phyloP scores from a whole-genome alignment of 2,113 vertebrate genomes.

The Anarrhichthys ocellatus region DNA sequence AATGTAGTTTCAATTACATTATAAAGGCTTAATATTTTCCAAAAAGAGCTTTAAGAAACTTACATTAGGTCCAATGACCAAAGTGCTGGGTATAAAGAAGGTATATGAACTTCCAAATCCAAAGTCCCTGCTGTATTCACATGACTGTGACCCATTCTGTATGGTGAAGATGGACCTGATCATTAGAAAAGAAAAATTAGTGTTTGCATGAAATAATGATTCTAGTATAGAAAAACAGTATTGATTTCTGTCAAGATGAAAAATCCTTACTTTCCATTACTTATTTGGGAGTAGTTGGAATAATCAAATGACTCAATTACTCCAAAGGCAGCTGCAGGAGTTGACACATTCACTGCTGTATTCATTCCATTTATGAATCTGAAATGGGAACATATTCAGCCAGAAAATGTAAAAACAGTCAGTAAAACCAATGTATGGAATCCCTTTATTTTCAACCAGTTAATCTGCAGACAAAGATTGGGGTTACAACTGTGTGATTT shows the following conservation, averaged over 20 bases:
- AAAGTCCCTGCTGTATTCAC: conserved; percentile 70
- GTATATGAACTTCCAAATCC: conserved; percentile 90
- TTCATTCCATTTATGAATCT: conserved; percentile 90
- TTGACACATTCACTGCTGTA: conserved; percentile 65
- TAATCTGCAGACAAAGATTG: not conserved
- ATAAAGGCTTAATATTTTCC: not conserved
- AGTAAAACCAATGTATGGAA: not conserved
- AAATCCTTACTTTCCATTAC: conserved; percentile 84
- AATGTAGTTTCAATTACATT: not conserved
- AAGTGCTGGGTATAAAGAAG: conserved; percentile 78
- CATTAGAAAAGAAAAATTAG: not conserved
- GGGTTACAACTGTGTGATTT: not conserved
- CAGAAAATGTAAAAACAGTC: not conserved
- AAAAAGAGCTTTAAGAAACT: conserved; percentile 41
- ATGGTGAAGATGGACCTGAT: conserved; percentile 73
- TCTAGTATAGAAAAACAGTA: not conserved
- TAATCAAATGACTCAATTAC: conserved; percentile 26
- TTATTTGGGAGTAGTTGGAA: conserved; percentile 79
- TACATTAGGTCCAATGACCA: conserved; percentile 70
- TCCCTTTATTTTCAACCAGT: not conserved
- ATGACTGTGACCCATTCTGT: conserved; percentile 55
- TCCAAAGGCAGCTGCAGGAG: conserved; percentile 31
- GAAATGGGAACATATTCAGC: conserved; percentile 39
- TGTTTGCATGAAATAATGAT: not conserved
- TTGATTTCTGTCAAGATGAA: not conserved